Conservation (phyloP, 2,113 vertebrate species). For the Phocoena sinus region DNA sequence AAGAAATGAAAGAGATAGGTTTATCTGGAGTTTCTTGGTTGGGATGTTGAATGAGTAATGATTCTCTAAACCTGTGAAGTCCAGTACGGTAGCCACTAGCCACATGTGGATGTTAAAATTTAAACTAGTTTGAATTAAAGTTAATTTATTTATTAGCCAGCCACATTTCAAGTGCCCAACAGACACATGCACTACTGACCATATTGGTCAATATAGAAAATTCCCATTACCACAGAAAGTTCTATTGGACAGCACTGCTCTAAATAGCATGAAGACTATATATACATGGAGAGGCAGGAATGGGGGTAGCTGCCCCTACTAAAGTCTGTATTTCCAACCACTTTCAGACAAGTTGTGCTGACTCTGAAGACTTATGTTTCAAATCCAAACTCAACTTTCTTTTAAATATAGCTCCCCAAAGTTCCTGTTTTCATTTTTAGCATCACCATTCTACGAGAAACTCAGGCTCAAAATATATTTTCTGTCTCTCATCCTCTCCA, state of each 20-base stretch:
- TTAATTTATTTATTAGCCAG: neutral
- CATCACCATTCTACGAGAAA: neutral
- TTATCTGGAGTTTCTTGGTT: neutral
- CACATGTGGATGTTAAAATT: neutral
- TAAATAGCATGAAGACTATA: neutral
- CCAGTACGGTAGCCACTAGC: neutral
- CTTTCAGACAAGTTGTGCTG: neutral
- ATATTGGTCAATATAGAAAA: fast-evolving
- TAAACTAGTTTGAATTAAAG: neutral
- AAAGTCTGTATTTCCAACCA: neutral
- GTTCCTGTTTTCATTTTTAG: neutral
- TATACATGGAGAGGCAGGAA: neutral
- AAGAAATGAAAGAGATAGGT: neutral
- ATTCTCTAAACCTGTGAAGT: neutral
- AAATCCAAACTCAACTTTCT: neutral
- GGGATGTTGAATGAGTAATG: neutral
- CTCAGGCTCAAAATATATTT: neutral
- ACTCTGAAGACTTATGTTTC: neutral
- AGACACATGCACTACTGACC: neutral
- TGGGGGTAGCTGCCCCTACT: neutral
- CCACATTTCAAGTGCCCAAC: neutral
- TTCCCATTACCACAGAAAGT: neutral
- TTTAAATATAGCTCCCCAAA: neutral
- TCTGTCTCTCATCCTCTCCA: neutral
- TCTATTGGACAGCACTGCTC: neutral